Percentiles rank a stretch among this genome's conserved stretches.
These are phyloP conservation scores for Caenorhabditis doughertyi DNA, from an alignment of 2,888 invertebrate species.

Conservation along the genomic window DNA sequence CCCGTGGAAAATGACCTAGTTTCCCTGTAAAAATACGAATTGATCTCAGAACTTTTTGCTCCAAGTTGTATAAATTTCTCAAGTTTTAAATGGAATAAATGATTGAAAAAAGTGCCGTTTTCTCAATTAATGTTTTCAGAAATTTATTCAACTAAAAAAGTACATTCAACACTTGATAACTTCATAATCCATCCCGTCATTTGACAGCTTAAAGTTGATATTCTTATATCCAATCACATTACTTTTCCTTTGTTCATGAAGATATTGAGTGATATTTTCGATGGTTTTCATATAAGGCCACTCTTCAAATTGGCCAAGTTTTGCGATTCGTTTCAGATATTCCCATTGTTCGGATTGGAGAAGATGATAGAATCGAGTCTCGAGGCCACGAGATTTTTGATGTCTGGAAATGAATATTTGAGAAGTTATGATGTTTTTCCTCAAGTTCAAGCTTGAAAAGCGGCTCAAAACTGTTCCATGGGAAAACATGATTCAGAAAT, in stretches of 20 bases:
- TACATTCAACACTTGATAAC: conserved; percentile 33
- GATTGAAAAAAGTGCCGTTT: too few relatives aligned
- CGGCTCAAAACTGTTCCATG: too few relatives aligned
- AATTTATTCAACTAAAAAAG: conserved; percentile 5
- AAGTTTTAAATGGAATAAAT: too few relatives aligned
- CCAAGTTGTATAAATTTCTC: too few relatives aligned
- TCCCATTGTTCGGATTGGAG: conserved; percentile 74
- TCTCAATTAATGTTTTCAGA: too few relatives aligned
- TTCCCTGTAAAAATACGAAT: neutral
- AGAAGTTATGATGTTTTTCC: neutral
- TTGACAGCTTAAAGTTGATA: conserved; percentile 61
- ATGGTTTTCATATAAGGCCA: conserved; percentile 64
- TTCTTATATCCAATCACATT: conserved; percentile 68
- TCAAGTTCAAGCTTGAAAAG: neutral
- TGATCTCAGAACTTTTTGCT: too few relatives aligned
- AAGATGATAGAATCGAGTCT: conserved; percentile 65
- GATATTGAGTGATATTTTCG: conserved; percentile 63
- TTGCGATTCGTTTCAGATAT: conserved; percentile 68
- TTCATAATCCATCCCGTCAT: conserved; percentile 39
- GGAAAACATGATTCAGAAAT: too few relatives aligned
- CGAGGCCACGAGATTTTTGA: conserved; percentile 48
- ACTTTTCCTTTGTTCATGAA: conserved; percentile 54
- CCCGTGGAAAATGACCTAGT: conserved; percentile 10
- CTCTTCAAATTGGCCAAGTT: conserved; percentile 63
- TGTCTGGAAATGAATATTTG: conserved; percentile 49